Conservation (phyloP, 2,888 invertebrate genomes). For the Caenorhabditis uteleia region DNA sequence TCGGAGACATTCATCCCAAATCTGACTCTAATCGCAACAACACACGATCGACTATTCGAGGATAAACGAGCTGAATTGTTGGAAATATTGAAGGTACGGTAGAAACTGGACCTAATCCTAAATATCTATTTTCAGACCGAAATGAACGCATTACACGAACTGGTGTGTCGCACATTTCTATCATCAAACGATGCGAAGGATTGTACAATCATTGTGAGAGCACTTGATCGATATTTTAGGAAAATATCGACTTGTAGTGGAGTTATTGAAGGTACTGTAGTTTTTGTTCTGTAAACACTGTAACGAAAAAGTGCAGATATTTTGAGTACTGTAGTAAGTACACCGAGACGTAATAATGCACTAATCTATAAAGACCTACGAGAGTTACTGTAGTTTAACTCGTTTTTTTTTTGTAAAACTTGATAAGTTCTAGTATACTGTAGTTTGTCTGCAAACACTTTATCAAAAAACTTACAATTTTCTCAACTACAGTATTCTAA, state of each 20-base stretch:
- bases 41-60: conserved; percentile 54
- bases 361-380: no score
- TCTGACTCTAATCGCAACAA: conserved; percentile 58
- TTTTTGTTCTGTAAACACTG: neutral
- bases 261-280: conserved; percentile 31
- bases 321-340: no score
- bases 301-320: no score
- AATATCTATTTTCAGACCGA: no score
- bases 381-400: no score
- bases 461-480: neutral
- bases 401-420: no score
- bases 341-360: no score
- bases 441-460: no score
- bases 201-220: conserved; percentile 63
- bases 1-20: conserved; percentile 65
- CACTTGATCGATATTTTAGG: conserved; percentile 67
- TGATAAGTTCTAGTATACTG: no score
- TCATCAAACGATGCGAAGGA: conserved; percentile 56
- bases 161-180: conserved; percentile 41
- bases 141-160: conserved; percentile 33
- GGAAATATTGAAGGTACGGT: conserved; percentile 18
- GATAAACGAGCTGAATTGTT: conserved; percentile 22
- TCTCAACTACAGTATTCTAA: no score
- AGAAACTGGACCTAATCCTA: no score
- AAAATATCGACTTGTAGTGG: conserved; percentile 55